Percentiles rank a stretch among this genome's conserved stretches.
Conservation (phyloP, 2,797 vertebrate genomes). For the Peromyscus aztecus region DNA sequence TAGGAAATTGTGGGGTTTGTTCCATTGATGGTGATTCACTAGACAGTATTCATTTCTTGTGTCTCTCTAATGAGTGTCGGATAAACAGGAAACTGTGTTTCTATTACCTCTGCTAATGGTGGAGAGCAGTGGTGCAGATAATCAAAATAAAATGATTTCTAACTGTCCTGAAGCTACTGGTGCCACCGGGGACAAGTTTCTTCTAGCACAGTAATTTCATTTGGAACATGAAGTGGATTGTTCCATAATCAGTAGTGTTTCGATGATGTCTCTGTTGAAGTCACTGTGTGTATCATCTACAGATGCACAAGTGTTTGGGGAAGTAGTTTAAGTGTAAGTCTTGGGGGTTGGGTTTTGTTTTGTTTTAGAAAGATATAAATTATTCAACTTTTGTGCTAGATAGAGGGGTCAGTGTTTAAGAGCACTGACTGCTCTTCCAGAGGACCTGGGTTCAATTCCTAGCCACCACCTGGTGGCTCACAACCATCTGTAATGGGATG, state of each 20-base stretch:
- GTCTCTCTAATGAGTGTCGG: slow-evolving; percentile 28
- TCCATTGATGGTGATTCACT: slow-evolving; percentile 36
- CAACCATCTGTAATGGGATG: no score
- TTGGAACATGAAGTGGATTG: not conserved
- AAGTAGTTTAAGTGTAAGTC: slow-evolving; percentile 8
- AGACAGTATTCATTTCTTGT: slow-evolving; percentile 49
- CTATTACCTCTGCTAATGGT: slow-evolving; percentile 69
- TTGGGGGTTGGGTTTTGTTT: not conserved
- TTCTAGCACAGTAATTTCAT: not conserved
- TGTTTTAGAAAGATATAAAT: slow-evolving; percentile 17
- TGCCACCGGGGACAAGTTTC: not conserved
- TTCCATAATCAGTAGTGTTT: slow-evolving; percentile 27
- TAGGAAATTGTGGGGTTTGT: slow-evolving; percentile 38
- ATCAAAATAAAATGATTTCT: slow-evolving; percentile 66
- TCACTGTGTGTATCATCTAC: not conserved
- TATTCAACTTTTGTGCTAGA: no score
- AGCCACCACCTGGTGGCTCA: no score
- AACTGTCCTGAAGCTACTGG: not conserved
- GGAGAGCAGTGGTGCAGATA: slow-evolving; percentile 61
- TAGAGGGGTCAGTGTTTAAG: no score
- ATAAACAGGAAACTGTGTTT: slow-evolving; percentile 53
- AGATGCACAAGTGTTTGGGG: not conserved
- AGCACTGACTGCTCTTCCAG: no score
- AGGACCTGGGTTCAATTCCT: no score
- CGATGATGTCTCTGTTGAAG: slow-evolving; percentile 29